Evolutionary conservation across 2,888 invertebrate species (phyloP), one percentile per base, ranked within the genome.

Genomic region (Arge pagana): DNA sequence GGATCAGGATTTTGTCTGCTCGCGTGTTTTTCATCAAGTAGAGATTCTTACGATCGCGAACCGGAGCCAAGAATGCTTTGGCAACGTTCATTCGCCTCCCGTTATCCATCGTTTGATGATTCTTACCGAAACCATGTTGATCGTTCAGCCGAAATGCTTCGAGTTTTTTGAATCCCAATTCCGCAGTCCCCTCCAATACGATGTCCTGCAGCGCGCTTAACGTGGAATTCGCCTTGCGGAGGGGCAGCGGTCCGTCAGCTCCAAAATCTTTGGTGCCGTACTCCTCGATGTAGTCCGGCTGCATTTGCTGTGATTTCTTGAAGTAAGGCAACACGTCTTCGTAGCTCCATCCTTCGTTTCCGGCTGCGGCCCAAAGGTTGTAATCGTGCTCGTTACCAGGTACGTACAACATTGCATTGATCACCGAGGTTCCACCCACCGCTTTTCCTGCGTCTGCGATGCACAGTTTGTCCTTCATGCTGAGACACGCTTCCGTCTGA

Each of bases 391-490:
- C 79, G 70, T 85, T 84, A 0, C 88, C 88, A 4, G 84, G 77
- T 0, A 85, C 67, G 65, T 88, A 85, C 0, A 86, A 51, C 85
- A 88, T 85, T 10, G 79, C 83, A 68, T 88, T 88, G 2, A 86
- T 78, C 0, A 79, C 77, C 10, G 85, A 84, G 1, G 81, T 78
- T 0, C 89, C 89, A 0, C 89, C 89, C 13, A 85, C 72, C 10
- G 81, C 81, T 66, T 86, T 85, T 0, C 85, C 85, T 16, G 83
- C 75, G 0, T 82, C 79, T 82, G 82, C 85, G 40, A 66, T 72
- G 61, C 83, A 82, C 5, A 61, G 48, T 13, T 68, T 66, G 5
- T 69, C 62, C 8, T 60, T 65, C 41, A 69, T 61, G 1, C 78
- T 72, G 21, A 71, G 61, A 49, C 80, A 79, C 15, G 67, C 67